A percentile compares a stretch with the other conserved stretches of the same genome.
Evolutionary conservation across 2,888 invertebrate species (phyloP).

Genomic region (Liposcelis brunnea): DNA sequence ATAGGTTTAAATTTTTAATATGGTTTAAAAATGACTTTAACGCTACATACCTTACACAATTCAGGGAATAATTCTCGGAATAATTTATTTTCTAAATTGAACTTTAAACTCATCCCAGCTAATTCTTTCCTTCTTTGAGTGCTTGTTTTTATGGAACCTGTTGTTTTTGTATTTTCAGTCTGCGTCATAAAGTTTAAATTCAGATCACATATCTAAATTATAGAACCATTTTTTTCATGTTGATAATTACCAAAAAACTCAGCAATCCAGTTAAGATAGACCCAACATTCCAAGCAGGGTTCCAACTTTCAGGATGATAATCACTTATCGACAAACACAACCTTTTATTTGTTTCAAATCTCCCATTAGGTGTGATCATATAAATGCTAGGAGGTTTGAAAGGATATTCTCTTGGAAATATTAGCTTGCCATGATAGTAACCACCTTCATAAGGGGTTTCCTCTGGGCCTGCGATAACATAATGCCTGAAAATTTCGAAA

Average conservation of each 20-base stretch:
- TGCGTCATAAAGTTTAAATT: conserved; percentile 28
- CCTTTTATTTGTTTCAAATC: conserved; percentile 75
- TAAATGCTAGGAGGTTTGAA: conserved; percentile 96
- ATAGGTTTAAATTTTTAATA: too few species aligned
- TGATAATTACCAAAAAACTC: conserved; percentile 77
- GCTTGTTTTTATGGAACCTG: conserved; percentile 85
- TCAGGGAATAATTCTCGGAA: conserved; percentile 94
- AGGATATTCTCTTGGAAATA: conserved; percentile 93
- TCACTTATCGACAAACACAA: conserved; percentile 91
- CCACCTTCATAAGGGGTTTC: conserved; percentile 90
- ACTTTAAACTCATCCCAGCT: conserved; percentile 72
- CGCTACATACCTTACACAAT: conserved; percentile 53
- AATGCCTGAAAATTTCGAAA: conserved; percentile 48
- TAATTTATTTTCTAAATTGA: conserved; percentile 75
- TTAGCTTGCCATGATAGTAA: conserved; percentile 80
- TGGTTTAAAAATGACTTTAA: conserved; percentile 2
- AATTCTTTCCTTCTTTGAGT: conserved; percentile 69
- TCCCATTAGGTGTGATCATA: conserved; percentile 97
- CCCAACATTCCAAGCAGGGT: conserved; percentile 96
- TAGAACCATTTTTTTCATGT: too few species aligned
- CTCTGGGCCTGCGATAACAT: conserved; percentile 91
- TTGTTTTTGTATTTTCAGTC: conserved; percentile 88
- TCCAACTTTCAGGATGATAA: conserved; percentile 98
- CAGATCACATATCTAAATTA: too few species aligned
- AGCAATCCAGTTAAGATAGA: conserved; percentile 92